Conservation (phyloP, 1,140 invertebrate species). For the Drosophila cardini region DNA sequence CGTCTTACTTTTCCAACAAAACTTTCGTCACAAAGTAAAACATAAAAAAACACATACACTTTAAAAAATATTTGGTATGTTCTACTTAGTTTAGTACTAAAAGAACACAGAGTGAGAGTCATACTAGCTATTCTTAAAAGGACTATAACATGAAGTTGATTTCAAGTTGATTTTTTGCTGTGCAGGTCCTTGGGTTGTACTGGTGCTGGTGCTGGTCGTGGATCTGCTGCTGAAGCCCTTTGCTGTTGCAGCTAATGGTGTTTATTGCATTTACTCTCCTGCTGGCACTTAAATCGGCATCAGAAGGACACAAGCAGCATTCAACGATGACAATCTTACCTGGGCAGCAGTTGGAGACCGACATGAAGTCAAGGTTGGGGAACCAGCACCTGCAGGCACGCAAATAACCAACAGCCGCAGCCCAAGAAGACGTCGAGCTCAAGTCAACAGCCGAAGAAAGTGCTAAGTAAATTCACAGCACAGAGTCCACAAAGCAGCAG, state of each 20-base stretch:
- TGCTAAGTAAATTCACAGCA: constrained; percentile 80
- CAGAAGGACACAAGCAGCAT: constrained; percentile 37
- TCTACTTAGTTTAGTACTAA: too few species aligned
- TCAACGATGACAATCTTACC: constrained; percentile 43
- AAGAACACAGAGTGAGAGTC: too few species aligned
- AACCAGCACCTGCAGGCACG: constrained; percentile 65
- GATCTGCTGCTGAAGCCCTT: constrained; percentile 22
- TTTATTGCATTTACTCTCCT: constrained; percentile 78
- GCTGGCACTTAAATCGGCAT: constrained; percentile 75
- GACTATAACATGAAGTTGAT: too few species aligned
- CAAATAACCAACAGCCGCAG: constrained; percentile 55
- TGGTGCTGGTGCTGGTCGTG: background rate
- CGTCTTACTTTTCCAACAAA: constrained; percentile 46
- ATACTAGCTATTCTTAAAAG: too few species aligned
- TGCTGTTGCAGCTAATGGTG: constrained; percentile 74
- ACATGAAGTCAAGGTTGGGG: constrained; percentile 7
- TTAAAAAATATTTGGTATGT: too few species aligned
- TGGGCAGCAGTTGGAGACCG: background rate
- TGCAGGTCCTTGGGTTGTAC: constrained; percentile 1
- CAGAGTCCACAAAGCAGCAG: constrained; percentile 55
- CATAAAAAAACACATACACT: constrained; percentile 24
- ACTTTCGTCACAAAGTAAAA: constrained; percentile 57
- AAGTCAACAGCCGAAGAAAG: constrained; percentile 65
- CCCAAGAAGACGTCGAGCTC: constrained; percentile 27
- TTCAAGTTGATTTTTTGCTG: too few species aligned